Evolutionary conservation across 2,888 invertebrate genomes (phyloP).

Genomic region (Hyalella azteca): DNA sequence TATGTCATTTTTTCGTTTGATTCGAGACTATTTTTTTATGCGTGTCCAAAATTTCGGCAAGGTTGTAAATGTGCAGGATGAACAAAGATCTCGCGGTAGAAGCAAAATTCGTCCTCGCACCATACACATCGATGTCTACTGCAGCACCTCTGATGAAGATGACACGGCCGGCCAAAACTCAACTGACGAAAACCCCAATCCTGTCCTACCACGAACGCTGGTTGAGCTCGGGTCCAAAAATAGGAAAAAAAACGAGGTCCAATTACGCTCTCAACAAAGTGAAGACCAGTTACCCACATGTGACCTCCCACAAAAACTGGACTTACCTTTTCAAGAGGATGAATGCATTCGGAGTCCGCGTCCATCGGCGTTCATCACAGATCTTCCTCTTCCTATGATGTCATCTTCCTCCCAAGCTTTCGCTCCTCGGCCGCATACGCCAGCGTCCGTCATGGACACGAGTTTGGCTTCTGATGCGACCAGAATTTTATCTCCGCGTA

Average conservation of each 20-base stretch:
- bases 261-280: not conserved
- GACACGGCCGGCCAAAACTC: not conserved
- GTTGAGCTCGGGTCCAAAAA: constrained; percentile 55
- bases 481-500: not conserved
- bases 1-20: too few relatives aligned
- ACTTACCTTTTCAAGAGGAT: not conserved
- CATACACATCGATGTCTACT: constrained; percentile 58
- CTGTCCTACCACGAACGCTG: constrained; percentile 41
- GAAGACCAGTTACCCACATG: not conserved
- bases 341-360: not conserved
- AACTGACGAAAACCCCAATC: constrained; percentile 33
- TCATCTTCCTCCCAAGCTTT: constrained; percentile 41
- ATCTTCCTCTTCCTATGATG: constrained; percentile 42
- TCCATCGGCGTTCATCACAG: constrained; percentile 49
- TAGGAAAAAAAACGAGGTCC: constrained; percentile 47
- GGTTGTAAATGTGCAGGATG: constrained; percentile 33
- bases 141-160: constrained; percentile 47
- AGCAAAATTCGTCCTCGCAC: constrained; percentile 47
- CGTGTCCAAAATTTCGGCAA: not conserved
- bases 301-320: not conserved
- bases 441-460: constrained; percentile 14
- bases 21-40: too few relatives aligned
- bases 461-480: not conserved
- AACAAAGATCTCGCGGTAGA: constrained; percentile 15
- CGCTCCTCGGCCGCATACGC: constrained; percentile 2